phyloP scores from a whole-genome alignment of 2,797 vertebrate species.

The Oophaga sylvatica region DNA sequence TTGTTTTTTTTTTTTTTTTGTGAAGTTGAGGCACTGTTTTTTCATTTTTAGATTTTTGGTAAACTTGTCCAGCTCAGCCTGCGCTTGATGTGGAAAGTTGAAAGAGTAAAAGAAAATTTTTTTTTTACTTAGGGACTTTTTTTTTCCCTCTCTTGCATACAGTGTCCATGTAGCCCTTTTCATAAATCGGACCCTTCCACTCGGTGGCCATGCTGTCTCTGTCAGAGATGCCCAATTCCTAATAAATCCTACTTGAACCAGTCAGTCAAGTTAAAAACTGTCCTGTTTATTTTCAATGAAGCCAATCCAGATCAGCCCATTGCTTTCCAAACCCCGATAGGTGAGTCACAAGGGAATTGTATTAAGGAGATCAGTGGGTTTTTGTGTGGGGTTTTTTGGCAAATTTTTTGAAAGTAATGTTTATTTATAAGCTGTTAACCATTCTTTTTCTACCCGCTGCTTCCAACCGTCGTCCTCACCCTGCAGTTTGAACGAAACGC shows the following conservation, averaged over 20 bases:
- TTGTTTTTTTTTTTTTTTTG: background rate
- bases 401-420: conserved; percentile 11
- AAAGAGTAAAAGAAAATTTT: background rate
- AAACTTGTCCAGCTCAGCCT: conserved; percentile 8
- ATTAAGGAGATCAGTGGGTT: conserved; percentile 17
- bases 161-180: background rate
- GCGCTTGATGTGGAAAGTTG: conserved; percentile 16
- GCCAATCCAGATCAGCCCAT: conserved; percentile 20
- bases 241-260: conserved; percentile 26
- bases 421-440: conserved; percentile 39
- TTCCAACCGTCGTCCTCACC: conserved; percentile 12
- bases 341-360: conserved; percentile 21
- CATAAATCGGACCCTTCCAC: background rate
- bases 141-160: background rate
- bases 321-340: conserved; percentile 32
- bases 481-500: conserved; percentile 18
- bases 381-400: conserved; percentile 1
- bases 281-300: conserved; percentile 43
- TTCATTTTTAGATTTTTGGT: background rate
- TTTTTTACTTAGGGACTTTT: background rate
- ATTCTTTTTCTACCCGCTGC: conserved; percentile 26
- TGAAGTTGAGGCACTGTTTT: conserved; percentile 18
- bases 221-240: conserved; percentile 16
- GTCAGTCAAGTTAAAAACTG: conserved; percentile 13
- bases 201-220: background rate